These are phyloP conservation scores for Acrocephalus scirpaceus DNA, from an alignment of 2,797 vertebrate genomes.

Conservation along the genomic window DNA sequence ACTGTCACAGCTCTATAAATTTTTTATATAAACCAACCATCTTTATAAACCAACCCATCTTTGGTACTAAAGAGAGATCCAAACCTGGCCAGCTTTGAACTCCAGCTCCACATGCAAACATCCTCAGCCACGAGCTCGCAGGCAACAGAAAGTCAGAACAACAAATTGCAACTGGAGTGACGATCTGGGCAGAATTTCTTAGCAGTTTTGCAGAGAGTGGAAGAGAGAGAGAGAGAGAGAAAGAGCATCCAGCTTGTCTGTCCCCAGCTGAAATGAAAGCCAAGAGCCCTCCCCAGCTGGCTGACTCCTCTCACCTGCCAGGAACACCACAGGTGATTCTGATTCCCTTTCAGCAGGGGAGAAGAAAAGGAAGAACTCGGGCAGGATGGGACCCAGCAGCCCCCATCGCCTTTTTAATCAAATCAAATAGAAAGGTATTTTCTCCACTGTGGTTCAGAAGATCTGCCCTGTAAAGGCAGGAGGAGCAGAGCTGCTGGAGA, in stretches of 20 bases:
- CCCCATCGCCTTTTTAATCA: not conserved
- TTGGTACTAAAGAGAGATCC: not conserved
- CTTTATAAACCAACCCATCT: not conserved
- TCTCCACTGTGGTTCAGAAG: not conserved
- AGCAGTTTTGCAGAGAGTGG: not conserved
- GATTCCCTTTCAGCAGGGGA: not conserved
- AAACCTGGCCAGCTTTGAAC: not conserved
- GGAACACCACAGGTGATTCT: not conserved
- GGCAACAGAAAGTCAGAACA: accelerated
- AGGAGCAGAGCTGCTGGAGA: not conserved
- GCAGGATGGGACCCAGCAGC: not conserved
- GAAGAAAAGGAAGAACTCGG: not conserved
- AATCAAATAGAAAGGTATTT: not conserved
- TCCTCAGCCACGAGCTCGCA: accelerated
- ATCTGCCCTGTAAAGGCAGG: not conserved
- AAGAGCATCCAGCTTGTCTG: accelerated
- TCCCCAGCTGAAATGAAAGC: not conserved
- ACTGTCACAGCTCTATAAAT: not conserved
- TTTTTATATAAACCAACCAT: not conserved
- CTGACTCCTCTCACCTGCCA: not conserved
- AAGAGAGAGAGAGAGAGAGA: not conserved
- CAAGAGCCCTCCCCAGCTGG: not conserved
- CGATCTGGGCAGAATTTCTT: not conserved
- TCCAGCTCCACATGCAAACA: not conserved
- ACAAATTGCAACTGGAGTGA: accelerated